phyloP scores from a whole-genome alignment of 2,888 invertebrate genomes.

The Apotomis capreana region DNA sequence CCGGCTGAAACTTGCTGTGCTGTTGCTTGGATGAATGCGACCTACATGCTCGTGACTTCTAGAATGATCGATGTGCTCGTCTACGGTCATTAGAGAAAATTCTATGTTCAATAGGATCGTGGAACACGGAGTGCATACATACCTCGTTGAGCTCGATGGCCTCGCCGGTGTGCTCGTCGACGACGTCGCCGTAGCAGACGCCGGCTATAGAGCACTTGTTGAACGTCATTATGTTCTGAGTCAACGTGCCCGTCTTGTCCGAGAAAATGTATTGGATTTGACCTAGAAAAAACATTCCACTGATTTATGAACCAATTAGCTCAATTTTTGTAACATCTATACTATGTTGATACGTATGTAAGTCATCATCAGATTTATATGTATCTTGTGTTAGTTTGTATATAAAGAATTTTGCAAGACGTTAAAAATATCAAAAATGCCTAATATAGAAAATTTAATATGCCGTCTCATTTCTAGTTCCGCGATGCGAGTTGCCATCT shows the following conservation, averaged over 20 bases:
- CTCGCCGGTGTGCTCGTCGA: conserved; percentile 94
- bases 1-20: conserved; percentile 32
- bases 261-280: conserved; percentile 99
- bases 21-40: conserved; percentile 48
- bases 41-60: conserved; percentile 59
- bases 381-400: too few relatives aligned
- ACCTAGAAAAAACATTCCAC: conserved; percentile 69
- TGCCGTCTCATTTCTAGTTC: too few relatives aligned
- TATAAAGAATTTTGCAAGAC: too few relatives aligned
- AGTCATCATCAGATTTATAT: too few relatives aligned
- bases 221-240: conserved; percentile 99
- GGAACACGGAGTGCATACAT: conserved; percentile 59
- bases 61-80: conserved; percentile 52
- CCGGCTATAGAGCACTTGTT: conserved; percentile 99
- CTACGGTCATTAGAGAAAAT: conserved; percentile 32
- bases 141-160: conserved; percentile 93
- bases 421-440: too few relatives aligned
- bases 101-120: conserved; percentile 6
- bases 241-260: conserved; percentile 99
- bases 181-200: conserved; percentile 94
- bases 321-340: too few relatives aligned
- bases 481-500: too few relatives aligned
- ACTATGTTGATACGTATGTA: too few relatives aligned
- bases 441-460: too few relatives aligned
- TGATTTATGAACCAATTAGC: too few relatives aligned